phyloP scores from a whole-genome alignment of 2,113 vertebrate species.

The sheep (Ovis aries) region DNA sequence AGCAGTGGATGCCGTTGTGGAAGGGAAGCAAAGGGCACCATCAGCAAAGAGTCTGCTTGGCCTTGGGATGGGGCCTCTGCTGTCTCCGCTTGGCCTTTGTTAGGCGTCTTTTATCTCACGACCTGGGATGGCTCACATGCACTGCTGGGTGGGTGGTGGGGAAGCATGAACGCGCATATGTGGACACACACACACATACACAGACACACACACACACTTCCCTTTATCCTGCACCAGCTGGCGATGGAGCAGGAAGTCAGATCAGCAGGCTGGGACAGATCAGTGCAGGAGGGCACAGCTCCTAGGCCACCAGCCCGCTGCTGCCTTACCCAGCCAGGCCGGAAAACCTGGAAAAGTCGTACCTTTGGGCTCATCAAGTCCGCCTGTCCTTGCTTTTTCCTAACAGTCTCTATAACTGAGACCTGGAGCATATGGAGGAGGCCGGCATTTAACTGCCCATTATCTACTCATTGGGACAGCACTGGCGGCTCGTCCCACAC shows the following conservation, averaged over 20 bases:
- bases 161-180: fast-evolving
- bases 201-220: not conserved
- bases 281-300: fast-evolving
- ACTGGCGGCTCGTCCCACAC: not conserved
- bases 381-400: not conserved
- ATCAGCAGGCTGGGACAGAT: not conserved
- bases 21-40: not conserved
- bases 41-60: not conserved
- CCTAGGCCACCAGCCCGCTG: not conserved
- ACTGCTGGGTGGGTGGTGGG: not conserved
- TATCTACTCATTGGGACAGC: not conserved
- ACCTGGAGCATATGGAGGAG: not conserved
- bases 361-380: not conserved
- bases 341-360: not conserved
- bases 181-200: not conserved
- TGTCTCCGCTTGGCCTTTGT: not conserved
- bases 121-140: fast-evolving
- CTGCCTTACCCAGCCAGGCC: not conserved
- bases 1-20: not conserved
- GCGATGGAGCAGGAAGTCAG: fast-evolving
- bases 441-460: not conserved
- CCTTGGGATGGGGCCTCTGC: fast-evolving
- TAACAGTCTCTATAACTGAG: not conserved
- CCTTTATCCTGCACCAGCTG: not conserved
- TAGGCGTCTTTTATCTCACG: not conserved